Base-by-base conservation (phyloP, 2,797 vertebrate genomes). In the Rhinoraja longicauda region DNA sequence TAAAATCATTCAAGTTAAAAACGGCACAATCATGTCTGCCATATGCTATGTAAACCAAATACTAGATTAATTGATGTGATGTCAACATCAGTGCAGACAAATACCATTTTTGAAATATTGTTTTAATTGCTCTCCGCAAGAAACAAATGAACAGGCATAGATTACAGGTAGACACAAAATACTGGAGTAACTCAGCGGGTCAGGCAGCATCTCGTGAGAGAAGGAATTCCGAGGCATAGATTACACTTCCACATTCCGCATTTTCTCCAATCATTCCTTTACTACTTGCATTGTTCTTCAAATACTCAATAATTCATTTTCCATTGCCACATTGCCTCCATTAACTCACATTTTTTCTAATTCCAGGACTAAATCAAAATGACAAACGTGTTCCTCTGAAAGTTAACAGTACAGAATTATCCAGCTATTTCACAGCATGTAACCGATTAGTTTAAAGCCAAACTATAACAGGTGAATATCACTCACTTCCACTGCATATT, bases 401-500 rank as follows among this genome's bases (percentile, higher is more conserved):
- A n/a, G 36, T n/a, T 36, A 88, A 64, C 32, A 59, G 12, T 15
- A 7, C 17, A 64, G 29, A 1, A 17, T 67, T 88, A 17, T 64
- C n/a, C n/a, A 67, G 21, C n/a, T 67, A 88, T 88, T 88, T 88
- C n/a, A 67, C 9, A 67, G n/a, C 59, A 86, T n/a, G 15, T 32
- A 7, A 64, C 59, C 13, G n/a, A 10, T 36, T 88, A 67, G 32
- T 32, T 67, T 36, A 32, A 13, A 88, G 24, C n/a, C n/a, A 67
- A 64, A 67, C 15, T 67, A 21, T 36, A 67, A 67, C n/a, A 67
- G 7, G 59, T 88, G 84, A 88, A 88, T 67, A 67, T 64, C 62
- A 88, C 84, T 88, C 84, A 88, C 84, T 88, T 64, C 29, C 82
- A 64, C 57, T 86, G 82, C 13, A 17, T n/a, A 64, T 62, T 86